Percentiles rank a stretch among this genome's conserved stretches.
Conservation (phyloP, 1,140 invertebrate species). For the Neelides sp. region DNA sequence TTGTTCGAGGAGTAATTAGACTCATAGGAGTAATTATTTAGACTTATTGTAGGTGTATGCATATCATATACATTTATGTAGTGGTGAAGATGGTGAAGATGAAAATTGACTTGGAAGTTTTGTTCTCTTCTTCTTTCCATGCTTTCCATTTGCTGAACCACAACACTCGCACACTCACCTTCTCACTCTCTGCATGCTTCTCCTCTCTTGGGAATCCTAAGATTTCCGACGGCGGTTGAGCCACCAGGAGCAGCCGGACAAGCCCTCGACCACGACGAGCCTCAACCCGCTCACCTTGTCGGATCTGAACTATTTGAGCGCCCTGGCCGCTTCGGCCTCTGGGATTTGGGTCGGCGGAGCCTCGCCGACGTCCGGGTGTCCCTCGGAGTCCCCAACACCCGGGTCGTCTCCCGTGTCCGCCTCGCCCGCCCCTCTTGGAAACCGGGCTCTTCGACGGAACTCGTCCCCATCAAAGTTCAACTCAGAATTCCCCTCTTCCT, state of each 20-base stretch:
- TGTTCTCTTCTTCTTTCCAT: not conserved
- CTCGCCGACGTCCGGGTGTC: not conserved
- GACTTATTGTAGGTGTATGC: too few species aligned
- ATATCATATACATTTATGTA: not conserved
- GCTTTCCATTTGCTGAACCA: not conserved
- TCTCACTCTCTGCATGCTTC: not conserved
- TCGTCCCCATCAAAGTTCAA: conserved; percentile 13
- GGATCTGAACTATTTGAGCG: conserved; percentile 30
- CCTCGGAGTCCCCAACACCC: not conserved
- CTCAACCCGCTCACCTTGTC: conserved; percentile 33
- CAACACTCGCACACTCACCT: not conserved
- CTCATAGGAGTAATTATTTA: too few species aligned
- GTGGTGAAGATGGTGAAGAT: not conserved
- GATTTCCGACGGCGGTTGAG: conserved; percentile 24
- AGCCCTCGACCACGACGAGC: conserved; percentile 33
- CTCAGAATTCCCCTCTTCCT: not conserved
- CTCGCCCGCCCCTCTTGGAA: not conserved
- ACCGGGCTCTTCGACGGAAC: not conserved
- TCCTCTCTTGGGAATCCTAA: not conserved
- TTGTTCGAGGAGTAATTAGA: too few species aligned
- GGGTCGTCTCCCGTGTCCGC: not conserved
- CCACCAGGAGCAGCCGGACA: conserved; percentile 22
- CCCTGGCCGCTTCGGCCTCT: conserved; percentile 20
- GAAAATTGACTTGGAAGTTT: not conserved
- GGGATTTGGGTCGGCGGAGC: not conserved